Evolutionary conservation across 2,888 invertebrate genomes (phyloP).

Genomic region (Drosophila austrosaltans): DNA sequence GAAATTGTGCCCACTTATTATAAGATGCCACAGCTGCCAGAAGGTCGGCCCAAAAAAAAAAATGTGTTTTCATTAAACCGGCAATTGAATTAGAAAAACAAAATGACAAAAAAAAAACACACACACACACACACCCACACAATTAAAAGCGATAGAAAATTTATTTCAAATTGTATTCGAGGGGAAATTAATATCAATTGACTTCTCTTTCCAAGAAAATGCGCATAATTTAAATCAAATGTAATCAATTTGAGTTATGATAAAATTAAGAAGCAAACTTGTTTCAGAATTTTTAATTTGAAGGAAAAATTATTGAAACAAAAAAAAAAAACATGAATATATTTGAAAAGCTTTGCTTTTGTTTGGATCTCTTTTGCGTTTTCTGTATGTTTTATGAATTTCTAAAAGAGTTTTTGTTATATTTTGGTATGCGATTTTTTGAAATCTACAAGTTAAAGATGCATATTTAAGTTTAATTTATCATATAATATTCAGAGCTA

Average conservation of each 20-base stretch:
- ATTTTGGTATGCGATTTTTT: too few species aligned
- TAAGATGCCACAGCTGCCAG: conserved; percentile 3
- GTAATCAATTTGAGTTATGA: background rate
- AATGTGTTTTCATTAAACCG: conserved; percentile 6
- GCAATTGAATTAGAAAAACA: conserved; percentile 8
- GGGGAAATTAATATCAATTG: conserved; percentile 7
- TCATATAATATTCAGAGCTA: too few species aligned
- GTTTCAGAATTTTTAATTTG: too few species aligned
- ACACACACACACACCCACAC: background rate
- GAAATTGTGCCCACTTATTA: conserved; percentile 10
- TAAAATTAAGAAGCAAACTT: too few species aligned
- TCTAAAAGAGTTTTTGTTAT: too few species aligned
- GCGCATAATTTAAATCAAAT: background rate
- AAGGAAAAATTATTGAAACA: too few species aligned
- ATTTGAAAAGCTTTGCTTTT: too few species aligned
- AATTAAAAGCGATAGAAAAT: conserved; percentile 11
- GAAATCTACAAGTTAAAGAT: too few species aligned
- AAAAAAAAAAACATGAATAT: too few species aligned
- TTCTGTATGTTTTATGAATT: too few species aligned
- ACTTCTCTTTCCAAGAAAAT: background rate
- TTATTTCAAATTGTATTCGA: conserved; percentile 1
- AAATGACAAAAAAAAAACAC: background rate
- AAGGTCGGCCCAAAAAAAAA: background rate
- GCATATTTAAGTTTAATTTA: too few species aligned
- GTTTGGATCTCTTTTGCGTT: too few species aligned